Evolutionary conservation across 1,140 invertebrate genomes (phyloP).

Genomic region (Ceratosolen solmsi): DNA sequence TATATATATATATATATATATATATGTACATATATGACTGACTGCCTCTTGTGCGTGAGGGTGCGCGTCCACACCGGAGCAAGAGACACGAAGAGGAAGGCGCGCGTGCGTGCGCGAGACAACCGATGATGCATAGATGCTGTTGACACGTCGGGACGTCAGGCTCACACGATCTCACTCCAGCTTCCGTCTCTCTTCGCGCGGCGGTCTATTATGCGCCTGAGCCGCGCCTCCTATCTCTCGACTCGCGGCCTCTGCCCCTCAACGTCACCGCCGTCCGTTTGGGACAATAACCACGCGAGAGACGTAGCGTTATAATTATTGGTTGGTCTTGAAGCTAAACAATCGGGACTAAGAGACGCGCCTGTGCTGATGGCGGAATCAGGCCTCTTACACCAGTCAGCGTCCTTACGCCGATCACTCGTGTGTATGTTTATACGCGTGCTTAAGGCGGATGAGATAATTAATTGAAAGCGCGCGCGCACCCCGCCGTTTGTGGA

Average conservation of each 20-base stretch:
- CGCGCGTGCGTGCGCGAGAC: constrained; percentile 67
- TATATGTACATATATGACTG: too few relatives aligned
- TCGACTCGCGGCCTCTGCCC: too few relatives aligned
- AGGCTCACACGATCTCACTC: constrained; percentile 68
- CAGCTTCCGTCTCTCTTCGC: constrained; percentile 35
- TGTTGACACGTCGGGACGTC: constrained; percentile 72
- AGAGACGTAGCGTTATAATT: constrained; percentile 63
- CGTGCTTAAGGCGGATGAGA: not conserved
- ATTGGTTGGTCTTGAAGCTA: constrained; percentile 56
- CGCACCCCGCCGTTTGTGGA: not conserved
- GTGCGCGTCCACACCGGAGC: too few relatives aligned
- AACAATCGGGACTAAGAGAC: constrained; percentile 46
- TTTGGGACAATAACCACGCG: constrained; percentile 68
- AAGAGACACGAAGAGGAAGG: too few relatives aligned
- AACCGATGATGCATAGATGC: constrained; percentile 73
- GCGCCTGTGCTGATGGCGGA: not conserved
- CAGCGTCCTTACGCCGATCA: constrained; percentile 15
- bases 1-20: too few relatives aligned
- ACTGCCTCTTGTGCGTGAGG: not conserved
- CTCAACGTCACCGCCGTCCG: constrained; percentile 15
- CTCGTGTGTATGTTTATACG: not conserved
- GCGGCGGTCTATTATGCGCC: constrained; percentile 30
- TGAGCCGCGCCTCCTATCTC: not conserved
- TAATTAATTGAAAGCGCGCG: not conserved
- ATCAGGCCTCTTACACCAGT: not conserved